Conservation (phyloP, 2,888 invertebrate genomes). For the Blastobasis adustella region DNA sequence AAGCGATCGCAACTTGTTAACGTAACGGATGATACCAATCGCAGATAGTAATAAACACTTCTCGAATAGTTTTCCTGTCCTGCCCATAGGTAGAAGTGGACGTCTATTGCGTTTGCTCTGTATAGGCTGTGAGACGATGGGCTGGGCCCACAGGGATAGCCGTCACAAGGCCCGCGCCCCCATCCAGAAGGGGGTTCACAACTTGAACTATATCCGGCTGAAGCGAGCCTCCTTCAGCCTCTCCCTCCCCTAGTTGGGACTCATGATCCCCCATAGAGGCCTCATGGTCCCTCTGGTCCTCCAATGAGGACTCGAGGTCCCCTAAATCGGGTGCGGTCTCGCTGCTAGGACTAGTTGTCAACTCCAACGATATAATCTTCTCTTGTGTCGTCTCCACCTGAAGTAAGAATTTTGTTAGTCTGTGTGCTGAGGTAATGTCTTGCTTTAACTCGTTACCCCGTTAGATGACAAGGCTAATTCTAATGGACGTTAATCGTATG, state of each 20-base stretch:
- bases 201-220: slow-evolving; percentile 74
- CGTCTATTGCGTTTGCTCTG: slow-evolving; percentile 37
- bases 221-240: slow-evolving; percentile 52
- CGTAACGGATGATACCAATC: not conserved
- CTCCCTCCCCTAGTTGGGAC: slow-evolving; percentile 46
- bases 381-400: slow-evolving; percentile 94
- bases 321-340: slow-evolving; percentile 64
- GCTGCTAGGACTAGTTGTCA: slow-evolving; percentile 79
- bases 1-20: no score
- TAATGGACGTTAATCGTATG: no score
- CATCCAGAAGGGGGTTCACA: slow-evolving; percentile 65
- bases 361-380: slow-evolving; percentile 91
- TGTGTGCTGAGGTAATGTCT: no score
- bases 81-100: no score
- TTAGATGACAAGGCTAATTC: no score
- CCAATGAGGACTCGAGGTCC: slow-evolving; percentile 37
- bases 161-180: slow-evolving; percentile 62
- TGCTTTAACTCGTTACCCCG: no score
- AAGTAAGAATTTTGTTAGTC: not conserved
- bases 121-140: slow-evolving; percentile 52
- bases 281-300: slow-evolving; percentile 26
- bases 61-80: no score
- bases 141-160: slow-evolving; percentile 65
- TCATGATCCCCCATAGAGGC: slow-evolving; percentile 22
- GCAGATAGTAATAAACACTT: no score